These are phyloP conservation scores for Jordanella pulchra DNA, from an alignment of 2,797 vertebrate genomes.

Conservation along the genomic window DNA sequence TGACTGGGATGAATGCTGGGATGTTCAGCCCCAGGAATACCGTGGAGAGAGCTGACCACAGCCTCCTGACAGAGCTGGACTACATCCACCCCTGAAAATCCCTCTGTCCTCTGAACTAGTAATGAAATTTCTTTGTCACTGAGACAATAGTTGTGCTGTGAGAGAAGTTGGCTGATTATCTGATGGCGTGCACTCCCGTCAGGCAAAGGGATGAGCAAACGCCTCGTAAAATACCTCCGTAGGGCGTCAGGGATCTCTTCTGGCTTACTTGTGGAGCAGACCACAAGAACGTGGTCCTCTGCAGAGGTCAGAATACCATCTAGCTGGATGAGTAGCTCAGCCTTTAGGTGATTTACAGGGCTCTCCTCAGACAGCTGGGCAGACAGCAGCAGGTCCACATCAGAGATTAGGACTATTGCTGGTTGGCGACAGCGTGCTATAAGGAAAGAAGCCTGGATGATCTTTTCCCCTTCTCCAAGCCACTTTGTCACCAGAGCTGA, in stretches of 20 bases:
- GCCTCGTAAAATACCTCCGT: constrained; percentile 97
- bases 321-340: constrained; percentile 96
- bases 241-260: constrained; percentile 97
- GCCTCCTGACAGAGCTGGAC: constrained; percentile 98
- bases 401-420: constrained; percentile 95
- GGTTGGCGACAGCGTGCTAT: constrained; percentile 97
- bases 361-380: constrained; percentile 92
- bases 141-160: constrained; percentile 99
- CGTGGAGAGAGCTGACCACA: constrained; percentile 90
- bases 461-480: constrained; percentile 95
- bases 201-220: constrained; percentile 96
- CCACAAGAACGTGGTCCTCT: constrained; percentile 96
- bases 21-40: constrained; percentile 91
- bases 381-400: constrained; percentile 94
- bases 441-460: constrained; percentile 94
- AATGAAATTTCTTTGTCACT: constrained; percentile 98
- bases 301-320: constrained; percentile 93
- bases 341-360: constrained; percentile 92
- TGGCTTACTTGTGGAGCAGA: constrained; percentile 98
- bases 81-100: constrained; percentile 96
- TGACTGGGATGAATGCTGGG: constrained; percentile 93
- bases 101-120: constrained; percentile 97
- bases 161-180: constrained; percentile 99
- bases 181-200: constrained; percentile 96
- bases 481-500: constrained; percentile 96